Conservation (phyloP, 2,113 vertebrate genomes). For the Abramis brama region DNA sequence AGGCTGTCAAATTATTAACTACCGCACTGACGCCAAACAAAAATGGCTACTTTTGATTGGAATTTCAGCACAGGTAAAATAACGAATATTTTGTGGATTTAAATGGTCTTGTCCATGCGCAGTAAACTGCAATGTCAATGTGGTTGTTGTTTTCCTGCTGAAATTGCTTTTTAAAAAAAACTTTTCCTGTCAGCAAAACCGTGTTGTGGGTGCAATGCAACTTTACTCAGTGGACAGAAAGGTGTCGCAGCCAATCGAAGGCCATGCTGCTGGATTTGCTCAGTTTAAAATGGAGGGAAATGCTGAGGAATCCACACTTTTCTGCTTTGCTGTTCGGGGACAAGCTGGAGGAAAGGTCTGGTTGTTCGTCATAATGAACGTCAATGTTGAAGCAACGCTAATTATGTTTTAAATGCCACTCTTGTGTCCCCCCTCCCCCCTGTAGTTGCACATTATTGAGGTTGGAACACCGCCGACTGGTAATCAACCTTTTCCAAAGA, state of each 20-base stretch:
- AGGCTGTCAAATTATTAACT: slow-evolving; percentile 99
- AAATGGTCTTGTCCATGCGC: not conserved
- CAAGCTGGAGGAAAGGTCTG: slow-evolving; percentile 98
- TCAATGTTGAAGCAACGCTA: not conserved
- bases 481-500: slow-evolving; percentile 98
- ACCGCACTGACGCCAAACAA: slow-evolving; percentile 97
- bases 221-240: slow-evolving; percentile 98
- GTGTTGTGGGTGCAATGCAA: slow-evolving; percentile 98
- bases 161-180: not conserved
- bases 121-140: not conserved
- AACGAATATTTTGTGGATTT: not conserved
- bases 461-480: slow-evolving; percentile 96
- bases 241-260: slow-evolving; percentile 97
- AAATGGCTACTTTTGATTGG: slow-evolving; percentile 97
- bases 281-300: slow-evolving; percentile 99
- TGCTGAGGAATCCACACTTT: slow-evolving; percentile 95
- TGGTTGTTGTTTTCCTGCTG: not conserved
- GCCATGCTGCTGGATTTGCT: slow-evolving; percentile 95
- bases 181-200: slow-evolving; percentile 87
- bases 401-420: not conserved
- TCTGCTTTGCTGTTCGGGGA: slow-evolving; percentile 97
- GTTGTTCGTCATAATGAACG: not conserved
- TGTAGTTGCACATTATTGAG: slow-evolving; percentile 97
- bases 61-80: slow-evolving; percentile 93
- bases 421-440: slow-evolving; percentile 35